Evolutionary conservation across 2,797 vertebrate genomes (phyloP), one percentile per base, ranked within the genome.

Genomic region (Phataginus tricuspis): DNA sequence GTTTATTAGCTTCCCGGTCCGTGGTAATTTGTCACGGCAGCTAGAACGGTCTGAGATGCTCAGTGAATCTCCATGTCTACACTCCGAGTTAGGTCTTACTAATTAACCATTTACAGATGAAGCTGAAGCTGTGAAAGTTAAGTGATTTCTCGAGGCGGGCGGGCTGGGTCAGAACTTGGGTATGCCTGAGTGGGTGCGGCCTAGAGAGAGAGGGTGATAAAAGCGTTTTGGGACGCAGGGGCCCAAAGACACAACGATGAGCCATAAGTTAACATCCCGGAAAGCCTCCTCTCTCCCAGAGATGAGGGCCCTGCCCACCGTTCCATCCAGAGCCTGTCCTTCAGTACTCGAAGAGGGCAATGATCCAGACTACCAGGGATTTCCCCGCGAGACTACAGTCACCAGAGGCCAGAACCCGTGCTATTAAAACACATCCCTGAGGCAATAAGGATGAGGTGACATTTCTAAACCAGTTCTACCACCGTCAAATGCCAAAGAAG

Each of bases 391-490:
- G 91, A 91, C 57, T 3, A 68, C 8, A 69, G 61, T 59, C 82
- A 90, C 23, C 86, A 93, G 90, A 84, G 34, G 64, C 80, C 69
- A 27, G 97, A 71, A 95, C 95, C 88, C 42, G 80, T 63, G 55
- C 95, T 96, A 78, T 97, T 97, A 97, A 98, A 98, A 98, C 93
- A 98, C 93, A 98, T 92, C 92, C 95, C 97, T 49, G 86, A 94
- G 96, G 98, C 96, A 83, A 75, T 88, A 97, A 94, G 94, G 97
- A 98, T 61, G 85, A 39, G 15, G 97, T 97, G 98, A 97, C 97
- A 97, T 98, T 98, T 97, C 98, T 97, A 95, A 96, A 98, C 78
- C 66, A 49, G 83, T 86, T 96, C 91, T 86, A 74, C 69, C 88
- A 97, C 91, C 92, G 96, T 95, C 88, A 96, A 84, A 94, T 91